A percentile compares a stretch with the other conserved stretches of the same genome.
Evolutionary conservation across 2,888 invertebrate species (phyloP).

Genomic region (Caenorhabditis panamensis): DNA sequence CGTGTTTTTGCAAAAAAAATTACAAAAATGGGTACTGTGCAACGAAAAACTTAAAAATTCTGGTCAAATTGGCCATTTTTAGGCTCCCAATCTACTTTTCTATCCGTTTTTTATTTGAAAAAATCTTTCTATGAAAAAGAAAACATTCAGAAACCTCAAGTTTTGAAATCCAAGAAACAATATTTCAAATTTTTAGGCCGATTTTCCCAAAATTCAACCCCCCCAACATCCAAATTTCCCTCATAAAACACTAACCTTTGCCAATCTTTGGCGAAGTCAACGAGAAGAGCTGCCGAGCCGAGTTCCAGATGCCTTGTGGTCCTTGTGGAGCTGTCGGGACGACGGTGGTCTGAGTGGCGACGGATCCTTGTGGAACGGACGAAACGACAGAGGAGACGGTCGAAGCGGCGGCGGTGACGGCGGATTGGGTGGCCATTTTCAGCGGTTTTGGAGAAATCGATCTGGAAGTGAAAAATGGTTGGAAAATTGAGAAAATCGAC

Average conservation of each 20-base stretch:
- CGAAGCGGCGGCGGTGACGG: conserved; percentile 13
- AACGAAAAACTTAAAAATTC: too few species aligned
- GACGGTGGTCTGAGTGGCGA: background rate
- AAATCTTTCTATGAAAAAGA: too few species aligned
- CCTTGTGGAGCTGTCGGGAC: too few species aligned
- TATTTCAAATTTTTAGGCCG: conserved; percentile 1
- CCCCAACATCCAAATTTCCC: conserved; percentile 3
- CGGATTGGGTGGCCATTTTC: conserved; percentile 48
- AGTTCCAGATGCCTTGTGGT: conserved; percentile 25
- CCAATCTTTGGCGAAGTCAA: conserved; percentile 34
- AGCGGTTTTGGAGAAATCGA: background rate
- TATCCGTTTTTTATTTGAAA: too few species aligned
- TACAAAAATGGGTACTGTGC: too few species aligned
- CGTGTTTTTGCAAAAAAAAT: too few species aligned
- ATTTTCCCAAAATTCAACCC: too few species aligned
- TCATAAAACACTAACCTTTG: conserved; percentile 25
- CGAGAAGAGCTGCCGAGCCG: conserved; percentile 42
- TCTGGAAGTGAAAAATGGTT: background rate
- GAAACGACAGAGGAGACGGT: conserved; percentile 1
- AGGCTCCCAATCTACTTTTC: too few species aligned
- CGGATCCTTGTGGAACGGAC: conserved; percentile 23
- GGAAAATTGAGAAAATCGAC: background rate
- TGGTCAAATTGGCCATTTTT: too few species aligned
- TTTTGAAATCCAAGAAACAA: too few species aligned
- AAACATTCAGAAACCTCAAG: too few species aligned